Percentiles rank a stretch among this genome's conserved stretches.
Conservation (phyloP, 2,113 vertebrate genomes). For the Hystrix cristata region DNA sequence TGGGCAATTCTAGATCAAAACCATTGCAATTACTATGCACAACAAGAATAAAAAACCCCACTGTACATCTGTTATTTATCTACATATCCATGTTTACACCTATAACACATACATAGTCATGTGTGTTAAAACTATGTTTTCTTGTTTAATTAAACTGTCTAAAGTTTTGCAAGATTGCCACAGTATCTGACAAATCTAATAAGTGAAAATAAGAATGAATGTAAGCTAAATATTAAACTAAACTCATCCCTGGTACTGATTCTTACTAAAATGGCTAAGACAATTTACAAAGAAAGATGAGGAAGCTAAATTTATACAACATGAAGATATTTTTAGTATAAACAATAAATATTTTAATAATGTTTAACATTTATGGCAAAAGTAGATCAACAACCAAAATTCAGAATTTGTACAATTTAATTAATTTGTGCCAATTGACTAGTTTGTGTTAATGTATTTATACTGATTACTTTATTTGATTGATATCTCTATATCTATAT, state of each 20-base stretch:
- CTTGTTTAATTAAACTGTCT: neutral
- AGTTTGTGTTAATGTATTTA: neutral
- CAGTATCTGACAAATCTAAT: neutral
- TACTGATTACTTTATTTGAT: neutral
- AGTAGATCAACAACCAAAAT: neutral
- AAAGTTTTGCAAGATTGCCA: neutral
- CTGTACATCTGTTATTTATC: neutral
- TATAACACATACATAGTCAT: neutral
- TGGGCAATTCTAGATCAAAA: neutral
- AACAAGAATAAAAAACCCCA: neutral
- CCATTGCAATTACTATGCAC: neutral
- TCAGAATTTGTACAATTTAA: neutral
- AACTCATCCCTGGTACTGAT: neutral
- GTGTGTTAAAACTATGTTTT: neutral
- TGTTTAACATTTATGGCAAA: neutral
- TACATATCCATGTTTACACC: neutral
- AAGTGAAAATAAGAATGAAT: slow-evolving; percentile 13
- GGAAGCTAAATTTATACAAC: neutral
- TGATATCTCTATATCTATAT: neutral
- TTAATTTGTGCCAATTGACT: neutral
- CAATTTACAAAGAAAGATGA: neutral
- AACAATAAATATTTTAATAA: neutral
- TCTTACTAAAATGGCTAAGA: neutral
- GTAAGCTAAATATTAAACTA: neutral
- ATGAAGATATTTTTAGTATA: neutral